Percentiles rank a stretch among this genome's conserved stretches.
These are phyloP conservation scores for Halisarca cf. caerulea DNA, from an alignment of 37 sponge, comb jelly and placozoan species.

Conservation along the genomic window DNA sequence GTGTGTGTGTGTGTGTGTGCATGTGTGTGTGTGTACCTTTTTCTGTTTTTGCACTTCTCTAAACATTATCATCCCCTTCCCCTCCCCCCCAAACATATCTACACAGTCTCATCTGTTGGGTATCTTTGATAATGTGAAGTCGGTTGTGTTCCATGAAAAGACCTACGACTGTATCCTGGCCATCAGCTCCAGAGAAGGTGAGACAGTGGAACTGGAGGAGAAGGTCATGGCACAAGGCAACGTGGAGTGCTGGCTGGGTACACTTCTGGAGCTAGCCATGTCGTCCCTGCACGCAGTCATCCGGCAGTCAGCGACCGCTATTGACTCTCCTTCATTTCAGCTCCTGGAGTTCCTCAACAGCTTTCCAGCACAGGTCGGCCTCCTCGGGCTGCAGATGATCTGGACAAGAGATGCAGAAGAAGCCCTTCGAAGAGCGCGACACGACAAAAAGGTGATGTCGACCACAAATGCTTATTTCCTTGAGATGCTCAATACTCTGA, in stretches of 20 bases:
- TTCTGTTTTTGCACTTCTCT: too few relatives aligned
- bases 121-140: conserved; percentile 92
- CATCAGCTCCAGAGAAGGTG: conserved; percentile 81
- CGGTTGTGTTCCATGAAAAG: conserved; percentile 89
- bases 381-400: conserved; percentile 93
- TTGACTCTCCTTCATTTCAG: conserved; percentile 61
- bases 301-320: conserved; percentile 70
- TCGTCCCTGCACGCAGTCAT: conserved; percentile 84
- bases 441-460: conserved; percentile 83
- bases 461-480: conserved; percentile 77
- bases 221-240: conserved; percentile 92
- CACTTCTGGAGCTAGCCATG: conserved; percentile 76
- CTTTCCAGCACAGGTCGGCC: conserved; percentile 91
- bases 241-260: conserved; percentile 93
- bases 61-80: too few relatives aligned
- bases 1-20: too few relatives aligned
- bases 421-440: conserved; percentile 74
- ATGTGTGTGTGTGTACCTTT: too few relatives aligned
- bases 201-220: conserved; percentile 81
- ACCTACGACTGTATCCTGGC: conserved; percentile 86
- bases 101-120: conserved; percentile 81
- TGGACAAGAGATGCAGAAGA: conserved; percentile 93
- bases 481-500: conserved; percentile 84
- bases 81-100: background rate
- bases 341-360: conserved; percentile 76